A percentile compares a stretch with the other conserved stretches of the same genome.
These are phyloP conservation scores for Diarsia brunnea DNA, from an alignment of 2,888 invertebrate genomes.

Conservation along the genomic window DNA sequence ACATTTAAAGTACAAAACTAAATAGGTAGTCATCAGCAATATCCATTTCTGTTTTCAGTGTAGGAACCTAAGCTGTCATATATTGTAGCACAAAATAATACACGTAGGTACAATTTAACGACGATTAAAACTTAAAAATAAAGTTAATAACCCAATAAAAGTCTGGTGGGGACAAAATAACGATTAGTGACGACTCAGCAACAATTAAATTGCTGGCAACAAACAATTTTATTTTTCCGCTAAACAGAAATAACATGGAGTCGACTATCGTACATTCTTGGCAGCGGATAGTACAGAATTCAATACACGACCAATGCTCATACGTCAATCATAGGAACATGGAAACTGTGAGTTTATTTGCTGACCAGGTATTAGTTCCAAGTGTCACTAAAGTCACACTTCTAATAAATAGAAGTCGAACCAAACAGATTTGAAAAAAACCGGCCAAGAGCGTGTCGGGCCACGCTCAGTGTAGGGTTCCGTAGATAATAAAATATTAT, in stretches of 20 bases:
- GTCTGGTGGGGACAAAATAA: conserved; percentile 48
- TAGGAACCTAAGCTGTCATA: not conserved
- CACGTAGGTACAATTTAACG: not conserved
- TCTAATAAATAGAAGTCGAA: not conserved
- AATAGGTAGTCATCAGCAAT: not conserved
- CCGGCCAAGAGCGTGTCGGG: too few relatives aligned
- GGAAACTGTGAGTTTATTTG: conserved; percentile 41
- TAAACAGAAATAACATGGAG: conserved; percentile 72
- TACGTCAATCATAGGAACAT: conserved; percentile 63
- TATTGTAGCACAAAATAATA: conserved; percentile 3
- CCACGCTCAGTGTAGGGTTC: too few relatives aligned
- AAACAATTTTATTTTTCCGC: conserved; percentile 63
- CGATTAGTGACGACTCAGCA: conserved; percentile 59
- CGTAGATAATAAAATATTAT: too few relatives aligned
- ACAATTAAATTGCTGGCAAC: conserved; percentile 55
- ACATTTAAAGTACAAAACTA: not conserved
- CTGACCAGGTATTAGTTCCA: conserved; percentile 43
- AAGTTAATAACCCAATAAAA: conserved; percentile 54
- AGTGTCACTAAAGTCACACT: not conserved
- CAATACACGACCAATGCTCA: conserved; percentile 63
- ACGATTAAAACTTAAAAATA: conserved; percentile 32
- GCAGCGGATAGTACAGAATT: conserved; percentile 70
- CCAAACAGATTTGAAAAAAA: not conserved
- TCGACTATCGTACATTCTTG: conserved; percentile 82
- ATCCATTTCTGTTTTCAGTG: not conserved